These are phyloP conservation scores for Ephestia elutella DNA, from an alignment of 1,140 invertebrate species.

Conservation along the genomic window DNA sequence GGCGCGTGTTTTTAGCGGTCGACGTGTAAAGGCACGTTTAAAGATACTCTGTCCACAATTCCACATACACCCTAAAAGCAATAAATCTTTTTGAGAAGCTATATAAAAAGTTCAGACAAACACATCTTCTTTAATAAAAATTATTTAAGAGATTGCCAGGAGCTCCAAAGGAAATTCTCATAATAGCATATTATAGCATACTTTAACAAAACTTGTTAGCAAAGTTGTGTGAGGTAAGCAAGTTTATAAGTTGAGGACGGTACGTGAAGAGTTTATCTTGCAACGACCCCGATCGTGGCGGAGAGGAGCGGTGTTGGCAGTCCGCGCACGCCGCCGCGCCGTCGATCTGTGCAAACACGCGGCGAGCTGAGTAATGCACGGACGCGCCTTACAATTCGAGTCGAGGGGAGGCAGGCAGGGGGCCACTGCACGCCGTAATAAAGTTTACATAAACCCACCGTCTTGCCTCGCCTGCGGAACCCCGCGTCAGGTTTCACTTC, in stretches of 20 bases:
- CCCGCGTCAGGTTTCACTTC: conserved; percentile 47
- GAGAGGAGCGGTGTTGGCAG: conserved; percentile 36
- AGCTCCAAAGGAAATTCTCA: conserved; percentile 4
- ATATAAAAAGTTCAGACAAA: too few species aligned
- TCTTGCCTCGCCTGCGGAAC: conserved; percentile 36
- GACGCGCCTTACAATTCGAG: conserved; percentile 54
- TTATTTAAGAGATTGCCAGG: neutral
- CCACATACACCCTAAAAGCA: too few species aligned
- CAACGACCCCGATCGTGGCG: conserved; percentile 46
- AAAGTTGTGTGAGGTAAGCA: conserved; percentile 26
- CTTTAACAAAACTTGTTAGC: conserved; percentile 12
- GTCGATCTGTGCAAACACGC: conserved; percentile 63
- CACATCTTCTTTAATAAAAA: neutral
- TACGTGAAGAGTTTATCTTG: conserved; percentile 39
- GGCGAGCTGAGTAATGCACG: conserved; percentile 57
- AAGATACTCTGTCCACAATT: too few species aligned
- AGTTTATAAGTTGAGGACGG: conserved; percentile 33
- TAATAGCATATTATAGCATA: conserved; percentile 10
- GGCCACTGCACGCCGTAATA: conserved; percentile 55
- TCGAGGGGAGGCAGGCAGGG: conserved; percentile 28
- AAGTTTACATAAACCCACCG: conserved; percentile 62
- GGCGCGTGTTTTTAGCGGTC: too few species aligned
- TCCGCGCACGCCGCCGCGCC: conserved; percentile 54
- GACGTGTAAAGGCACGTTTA: too few species aligned
- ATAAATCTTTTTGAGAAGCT: too few species aligned